A percentile compares a stretch with the other conserved stretches of the same genome.
Conservation (phyloP, 2,888 invertebrate genomes). For the Diploptera punctata region DNA sequence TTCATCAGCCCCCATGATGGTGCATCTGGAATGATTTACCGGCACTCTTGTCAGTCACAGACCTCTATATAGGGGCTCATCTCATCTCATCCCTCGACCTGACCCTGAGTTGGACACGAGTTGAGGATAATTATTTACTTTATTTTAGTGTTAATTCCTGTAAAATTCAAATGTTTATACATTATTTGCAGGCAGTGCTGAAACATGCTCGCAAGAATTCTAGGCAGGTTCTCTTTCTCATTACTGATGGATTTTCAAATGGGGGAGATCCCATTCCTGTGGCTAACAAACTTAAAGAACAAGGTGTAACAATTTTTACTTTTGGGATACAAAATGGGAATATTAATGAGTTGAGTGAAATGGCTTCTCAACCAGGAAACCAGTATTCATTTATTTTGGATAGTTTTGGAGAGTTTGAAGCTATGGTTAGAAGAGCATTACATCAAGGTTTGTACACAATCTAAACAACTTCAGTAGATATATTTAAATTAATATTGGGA, state of each 20-base stretch:
- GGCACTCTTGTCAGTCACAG: too few relatives aligned
- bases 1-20: too few relatives aligned
- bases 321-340: conserved; percentile 69
- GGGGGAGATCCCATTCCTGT: conserved; percentile 70
- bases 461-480: too few relatives aligned
- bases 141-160: too few relatives aligned
- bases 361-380: conserved; percentile 68
- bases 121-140: too few relatives aligned
- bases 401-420: conserved; percentile 72
- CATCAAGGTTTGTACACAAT: too few relatives aligned
- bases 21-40: too few relatives aligned
- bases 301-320: conserved; percentile 61
- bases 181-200: conserved; percentile 32
- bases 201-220: conserved; percentile 54
- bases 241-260: conserved; percentile 76
- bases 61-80: too few relatives aligned
- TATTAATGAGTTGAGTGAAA: conserved; percentile 65
- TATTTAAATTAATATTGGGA: too few relatives aligned
- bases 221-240: conserved; percentile 68
- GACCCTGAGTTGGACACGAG: too few relatives aligned
- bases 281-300: conserved; percentile 60
- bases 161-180: background rate
- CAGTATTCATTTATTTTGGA: conserved; percentile 70
- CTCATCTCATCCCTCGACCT: too few relatives aligned
- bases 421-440: conserved; percentile 68